Evolutionary conservation across 2,888 invertebrate species (phyloP).

Genomic region (Shargacucullia verbasci): DNA sequence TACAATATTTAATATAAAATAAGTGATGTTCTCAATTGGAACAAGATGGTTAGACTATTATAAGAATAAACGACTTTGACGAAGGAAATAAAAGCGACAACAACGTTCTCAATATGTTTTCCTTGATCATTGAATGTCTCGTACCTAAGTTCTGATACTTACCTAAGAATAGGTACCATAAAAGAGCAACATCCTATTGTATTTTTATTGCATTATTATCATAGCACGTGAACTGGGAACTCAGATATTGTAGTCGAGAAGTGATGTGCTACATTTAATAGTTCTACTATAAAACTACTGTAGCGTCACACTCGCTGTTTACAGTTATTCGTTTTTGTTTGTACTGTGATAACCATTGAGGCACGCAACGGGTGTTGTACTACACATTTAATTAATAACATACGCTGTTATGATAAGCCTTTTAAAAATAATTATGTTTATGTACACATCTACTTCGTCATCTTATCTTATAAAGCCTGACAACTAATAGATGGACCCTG

Average conservation of each 20-base stretch:
- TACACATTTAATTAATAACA: conserved; percentile 16
- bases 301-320: conserved; percentile 60
- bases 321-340: conserved; percentile 66
- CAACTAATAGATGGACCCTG: too few relatives aligned
- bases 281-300: conserved; percentile 35
- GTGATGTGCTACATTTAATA: conserved; percentile 40
- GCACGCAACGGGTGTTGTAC: conserved; percentile 63
- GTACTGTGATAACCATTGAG: conserved; percentile 65
- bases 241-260: conserved; percentile 30
- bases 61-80: too few relatives aligned
- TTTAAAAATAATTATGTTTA: conserved; percentile 17
- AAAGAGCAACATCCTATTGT: conserved; percentile 7
- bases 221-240: conserved; percentile 33
- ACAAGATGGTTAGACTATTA: too few relatives aligned
- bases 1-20: too few relatives aligned
- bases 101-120: too few relatives aligned
- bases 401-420: conserved; percentile 23
- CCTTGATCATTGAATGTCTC: too few relatives aligned
- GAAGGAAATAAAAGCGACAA: too few relatives aligned
- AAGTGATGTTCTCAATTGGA: too few relatives aligned
- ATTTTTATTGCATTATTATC: conserved; percentile 37
- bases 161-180: conserved; percentile 1
- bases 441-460: conserved; percentile 1
- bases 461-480: too few relatives aligned
- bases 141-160: too few relatives aligned